These are phyloP conservation scores for Cheilosia soror DNA, from an alignment of 2,888 invertebrate species.

Conservation along the genomic window DNA sequence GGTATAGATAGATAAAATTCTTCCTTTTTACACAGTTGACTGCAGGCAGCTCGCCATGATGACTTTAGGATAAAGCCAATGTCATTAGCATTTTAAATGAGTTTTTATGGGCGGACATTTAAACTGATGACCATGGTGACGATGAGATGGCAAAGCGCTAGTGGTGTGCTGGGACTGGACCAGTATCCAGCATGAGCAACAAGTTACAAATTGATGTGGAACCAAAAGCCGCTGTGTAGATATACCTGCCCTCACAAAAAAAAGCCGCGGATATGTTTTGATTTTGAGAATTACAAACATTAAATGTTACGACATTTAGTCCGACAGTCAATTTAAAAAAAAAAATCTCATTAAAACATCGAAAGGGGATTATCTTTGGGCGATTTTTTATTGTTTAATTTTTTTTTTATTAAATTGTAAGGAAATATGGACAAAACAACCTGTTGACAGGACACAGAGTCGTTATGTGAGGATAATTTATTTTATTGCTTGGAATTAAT, in stretches of 20 bases:
- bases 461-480: slow-evolving; percentile 29
- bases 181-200: slow-evolving; percentile 37
- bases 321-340: slow-evolving; percentile 22
- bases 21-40: slow-evolving; percentile 39
- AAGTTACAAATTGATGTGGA: slow-evolving; percentile 52
- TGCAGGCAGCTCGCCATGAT: slow-evolving; percentile 59
- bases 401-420: no score
- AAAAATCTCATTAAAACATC: slow-evolving; percentile 46
- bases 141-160: slow-evolving; percentile 31
- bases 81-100: slow-evolving; percentile 75
- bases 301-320: slow-evolving; percentile 60
- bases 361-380: background rate
- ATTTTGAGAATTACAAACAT: slow-evolving; percentile 58
- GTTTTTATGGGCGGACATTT: slow-evolving; percentile 73
- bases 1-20: slow-evolving; percentile 34
- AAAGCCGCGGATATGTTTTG: slow-evolving; percentile 56
- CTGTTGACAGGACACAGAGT: slow-evolving; percentile 28
- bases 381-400: background rate
- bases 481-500: slow-evolving; percentile 13
- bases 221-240: background rate
- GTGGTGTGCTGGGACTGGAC: background rate
- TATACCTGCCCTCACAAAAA: slow-evolving; percentile 18
- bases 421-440: slow-evolving; percentile 1
- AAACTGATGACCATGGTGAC: slow-evolving; percentile 66
- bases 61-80: slow-evolving; percentile 73